phyloP scores from a whole-genome alignment of 2,113 vertebrate species.

The Calyptommatus sinebrachiatus region DNA sequence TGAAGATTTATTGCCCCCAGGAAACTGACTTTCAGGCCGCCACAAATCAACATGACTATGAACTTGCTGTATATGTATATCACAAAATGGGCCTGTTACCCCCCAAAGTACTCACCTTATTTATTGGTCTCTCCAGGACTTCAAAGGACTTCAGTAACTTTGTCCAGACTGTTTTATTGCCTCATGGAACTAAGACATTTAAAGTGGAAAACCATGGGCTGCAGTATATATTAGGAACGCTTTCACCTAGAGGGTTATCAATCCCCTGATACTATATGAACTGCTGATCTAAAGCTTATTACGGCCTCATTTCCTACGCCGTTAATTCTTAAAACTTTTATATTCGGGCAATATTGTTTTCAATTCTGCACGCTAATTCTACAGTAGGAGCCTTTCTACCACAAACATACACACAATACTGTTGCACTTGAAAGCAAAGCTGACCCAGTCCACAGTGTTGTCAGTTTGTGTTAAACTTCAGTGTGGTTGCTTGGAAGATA shows the following conservation, averaged over 20 bases:
- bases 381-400: conserved; percentile 32
- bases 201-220: conserved; percentile 76
- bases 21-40: conserved; percentile 83
- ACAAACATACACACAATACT: no score
- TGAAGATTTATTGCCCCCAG: conserved; percentile 85
- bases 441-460: neutral
- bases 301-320: conserved; percentile 58
- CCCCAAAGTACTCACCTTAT: conserved; percentile 90
- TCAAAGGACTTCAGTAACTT: conserved; percentile 92
- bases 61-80: conserved; percentile 80
- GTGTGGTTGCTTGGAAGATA: no score
- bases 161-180: conserved; percentile 90
- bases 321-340: conserved; percentile 69
- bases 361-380: conserved; percentile 50
- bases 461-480: no score
- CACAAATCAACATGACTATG: conserved; percentile 88
- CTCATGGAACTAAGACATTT: conserved; percentile 81
- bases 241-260: conserved; percentile 58
- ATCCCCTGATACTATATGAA: conserved; percentile 61
- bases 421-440: neutral
- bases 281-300: conserved; percentile 69
- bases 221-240: conserved; percentile 49
- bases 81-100: conserved; percentile 77
- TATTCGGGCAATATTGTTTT: conserved; percentile 46
- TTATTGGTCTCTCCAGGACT: conserved; percentile 89